Evolutionary conservation across 37 sponge, comb jelly and placozoan genomes (phyloP), one percentile per base, ranked within the genome.

Genomic region (Corticium candelabrum): DNA sequence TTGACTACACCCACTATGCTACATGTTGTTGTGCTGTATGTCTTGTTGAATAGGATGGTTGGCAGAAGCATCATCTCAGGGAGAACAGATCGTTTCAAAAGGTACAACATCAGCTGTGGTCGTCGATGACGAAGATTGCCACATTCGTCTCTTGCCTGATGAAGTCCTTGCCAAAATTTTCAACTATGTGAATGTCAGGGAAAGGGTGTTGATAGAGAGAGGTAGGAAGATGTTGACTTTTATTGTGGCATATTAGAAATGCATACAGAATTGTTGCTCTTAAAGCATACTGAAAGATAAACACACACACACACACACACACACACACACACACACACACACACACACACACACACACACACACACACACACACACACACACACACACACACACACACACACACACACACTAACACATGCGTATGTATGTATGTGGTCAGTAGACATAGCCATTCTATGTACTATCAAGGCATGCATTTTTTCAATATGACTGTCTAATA

Each of bases 331-430:
- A 33, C 34, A 31, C 34, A 74, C 75, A 74, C 75, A 74, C 75
- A 74, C 75, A 74, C 75, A 74, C 75, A 74, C 72, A 69, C 72
- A 69, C 72, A 27, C 4, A 27, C 4, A 27, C 4, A 69, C 33
- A 69, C 27, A 69, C 72, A 11, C 33, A 3, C 72, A 69, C 4
- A 69, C 27, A 11, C 15, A 27, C 4, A 35, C 29, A 3, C 5
- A 69, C 35, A 34, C 41, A 29, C 3, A 39, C 32, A 31, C 39
- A 11, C 76, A 15, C 76, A 2, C 71, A 1, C 41, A 37, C 41
- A 37, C 77, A 37, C 77, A 21, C 77, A 37, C 75, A 30, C 75
- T n/a, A n/a, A n/a, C n/a, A n/a, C n/a, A n/a, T n/a, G n/a, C n/a
- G n/a, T n/a, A n/a, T n/a, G n/a, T n/a, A n/a, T n/a, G n/a, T n/a